These are phyloP conservation scores for Cremastobaeus sp. DNA, from an alignment of 2,888 invertebrate species.

Conservation along the genomic window DNA sequence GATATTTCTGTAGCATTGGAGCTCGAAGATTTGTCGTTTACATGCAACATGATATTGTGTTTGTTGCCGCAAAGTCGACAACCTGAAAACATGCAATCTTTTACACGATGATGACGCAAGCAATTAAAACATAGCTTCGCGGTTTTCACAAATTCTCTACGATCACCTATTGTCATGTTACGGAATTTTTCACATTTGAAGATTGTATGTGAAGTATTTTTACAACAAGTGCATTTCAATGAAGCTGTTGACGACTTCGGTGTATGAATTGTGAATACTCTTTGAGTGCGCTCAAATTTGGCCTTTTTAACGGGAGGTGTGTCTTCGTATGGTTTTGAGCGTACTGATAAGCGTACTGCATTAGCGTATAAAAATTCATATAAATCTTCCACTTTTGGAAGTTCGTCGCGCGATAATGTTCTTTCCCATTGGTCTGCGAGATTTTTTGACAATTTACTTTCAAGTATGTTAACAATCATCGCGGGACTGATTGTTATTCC, in stretches of 20 bases:
- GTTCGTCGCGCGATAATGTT: too few relatives aligned
- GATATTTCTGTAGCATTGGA: too few relatives aligned
- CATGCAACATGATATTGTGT: constrained; percentile 16
- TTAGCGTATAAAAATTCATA: not conserved
- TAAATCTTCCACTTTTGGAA: not conserved
- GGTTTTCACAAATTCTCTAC: not conserved
- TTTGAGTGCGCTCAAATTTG: too few relatives aligned
- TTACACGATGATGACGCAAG: not conserved
- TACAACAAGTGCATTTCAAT: not conserved
- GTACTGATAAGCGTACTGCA: too few relatives aligned
- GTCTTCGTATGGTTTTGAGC: too few relatives aligned
- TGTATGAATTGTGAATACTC: too few relatives aligned
- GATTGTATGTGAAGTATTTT: not conserved
- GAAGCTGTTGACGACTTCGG: too few relatives aligned
- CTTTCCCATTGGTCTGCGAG: not conserved
- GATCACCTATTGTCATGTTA: not conserved
- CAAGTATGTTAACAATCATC: not conserved
- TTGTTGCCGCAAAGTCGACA: not conserved
- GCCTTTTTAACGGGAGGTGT: too few relatives aligned
- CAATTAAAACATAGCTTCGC: not conserved
- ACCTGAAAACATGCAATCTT: not conserved
- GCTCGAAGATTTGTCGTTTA: too few relatives aligned
- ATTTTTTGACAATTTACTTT: not conserved
- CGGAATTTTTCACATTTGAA: not conserved
- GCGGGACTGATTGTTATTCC: too few relatives aligned